These are phyloP conservation scores for Pagrus major DNA, from an alignment of 2,113 vertebrate genomes.

Conservation along the genomic window DNA sequence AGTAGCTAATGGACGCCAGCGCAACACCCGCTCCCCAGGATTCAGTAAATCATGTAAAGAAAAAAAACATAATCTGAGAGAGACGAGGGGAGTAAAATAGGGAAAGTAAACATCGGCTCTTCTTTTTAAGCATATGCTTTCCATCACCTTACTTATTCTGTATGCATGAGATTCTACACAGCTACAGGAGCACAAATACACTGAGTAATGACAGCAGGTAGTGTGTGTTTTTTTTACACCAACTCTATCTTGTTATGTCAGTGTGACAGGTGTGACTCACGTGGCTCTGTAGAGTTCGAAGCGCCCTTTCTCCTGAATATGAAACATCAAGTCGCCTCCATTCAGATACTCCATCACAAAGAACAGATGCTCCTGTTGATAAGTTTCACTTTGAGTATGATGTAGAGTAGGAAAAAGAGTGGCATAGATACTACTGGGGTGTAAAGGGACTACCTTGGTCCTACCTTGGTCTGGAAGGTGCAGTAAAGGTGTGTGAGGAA, in stretches of 20 bases:
- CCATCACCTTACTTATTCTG: constrained; percentile 32
- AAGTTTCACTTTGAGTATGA: constrained; percentile 21
- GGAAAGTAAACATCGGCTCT: constrained; percentile 10
- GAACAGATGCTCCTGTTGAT: constrained; percentile 94
- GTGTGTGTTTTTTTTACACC: neutral
- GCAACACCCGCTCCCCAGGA: constrained; percentile 1
- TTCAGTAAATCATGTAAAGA: constrained; percentile 27
- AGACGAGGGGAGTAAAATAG: neutral
- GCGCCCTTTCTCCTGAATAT: constrained; percentile 98
- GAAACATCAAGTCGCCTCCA: constrained; percentile 98
- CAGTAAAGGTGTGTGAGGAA: constrained; percentile 97
- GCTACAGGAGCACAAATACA: neutral
- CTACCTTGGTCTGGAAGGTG: constrained; percentile 96
- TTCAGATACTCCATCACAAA: constrained; percentile 99
- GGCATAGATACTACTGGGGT: too few species aligned
- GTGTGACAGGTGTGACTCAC: constrained; percentile 81
- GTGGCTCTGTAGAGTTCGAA: constrained; percentile 94
- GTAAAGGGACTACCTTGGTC: constrained; percentile 87
- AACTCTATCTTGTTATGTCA: constrained; percentile 4
- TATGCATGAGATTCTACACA: neutral
- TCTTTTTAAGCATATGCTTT: constrained; percentile 36
- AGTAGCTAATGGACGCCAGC: constrained; percentile 19
- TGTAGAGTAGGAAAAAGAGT: neutral
- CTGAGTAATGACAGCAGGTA: neutral
- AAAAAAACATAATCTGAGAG: constrained; percentile 4